These are phyloP conservation scores for Lordiphosa stackelbergi DNA, from an alignment of 1,140 invertebrate species.

Conservation along the genomic window DNA sequence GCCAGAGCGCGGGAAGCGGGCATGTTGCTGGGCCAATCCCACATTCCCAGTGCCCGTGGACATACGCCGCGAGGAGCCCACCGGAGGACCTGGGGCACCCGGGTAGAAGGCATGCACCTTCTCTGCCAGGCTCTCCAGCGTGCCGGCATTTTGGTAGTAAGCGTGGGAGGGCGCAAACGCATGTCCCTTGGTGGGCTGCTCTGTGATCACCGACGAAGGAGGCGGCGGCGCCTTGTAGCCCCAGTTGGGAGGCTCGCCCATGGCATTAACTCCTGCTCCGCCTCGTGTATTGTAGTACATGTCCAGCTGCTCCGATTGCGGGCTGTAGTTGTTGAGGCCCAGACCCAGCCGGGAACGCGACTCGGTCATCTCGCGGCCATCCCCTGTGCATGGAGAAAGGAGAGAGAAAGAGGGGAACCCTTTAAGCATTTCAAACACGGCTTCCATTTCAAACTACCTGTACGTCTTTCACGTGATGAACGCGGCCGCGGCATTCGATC, in stretches of 20 bases:
- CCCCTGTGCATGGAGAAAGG: conserved; percentile 77
- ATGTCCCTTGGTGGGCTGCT: conserved; percentile 89
- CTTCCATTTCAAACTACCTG: conserved; percentile 77
- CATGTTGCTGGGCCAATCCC: conserved; percentile 69
- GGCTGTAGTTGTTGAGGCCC: conserved; percentile 82
- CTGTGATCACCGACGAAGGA: conserved; percentile 88
- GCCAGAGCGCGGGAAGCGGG: conserved; percentile 85
- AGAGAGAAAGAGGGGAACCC: conserved; percentile 19
- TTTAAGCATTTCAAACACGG: conserved; percentile 63
- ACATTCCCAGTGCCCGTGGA: conserved; percentile 78
- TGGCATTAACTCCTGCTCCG: conserved; percentile 63
- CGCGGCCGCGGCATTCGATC: conserved; percentile 77
- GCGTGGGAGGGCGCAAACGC: conserved; percentile 89
- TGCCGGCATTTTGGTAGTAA: conserved; percentile 88
- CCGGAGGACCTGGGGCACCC: conserved; percentile 69
- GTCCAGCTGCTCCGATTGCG: conserved; percentile 84
- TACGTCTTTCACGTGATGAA: conserved; percentile 78
- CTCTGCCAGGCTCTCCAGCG: conserved; percentile 91
- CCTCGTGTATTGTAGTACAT: conserved; percentile 88
- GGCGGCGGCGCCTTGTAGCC: conserved; percentile 83
- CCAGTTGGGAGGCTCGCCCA: conserved; percentile 78
- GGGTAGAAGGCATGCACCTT: conserved; percentile 92
- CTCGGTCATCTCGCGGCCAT: conserved; percentile 85
- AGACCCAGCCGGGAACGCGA: conserved; percentile 85
- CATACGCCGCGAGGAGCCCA: conserved; percentile 80